Percentiles rank a stretch among this genome's conserved stretches.
Evolutionary conservation across 2,113 vertebrate genomes (phyloP).

Genomic region (Pholis gunnellus): DNA sequence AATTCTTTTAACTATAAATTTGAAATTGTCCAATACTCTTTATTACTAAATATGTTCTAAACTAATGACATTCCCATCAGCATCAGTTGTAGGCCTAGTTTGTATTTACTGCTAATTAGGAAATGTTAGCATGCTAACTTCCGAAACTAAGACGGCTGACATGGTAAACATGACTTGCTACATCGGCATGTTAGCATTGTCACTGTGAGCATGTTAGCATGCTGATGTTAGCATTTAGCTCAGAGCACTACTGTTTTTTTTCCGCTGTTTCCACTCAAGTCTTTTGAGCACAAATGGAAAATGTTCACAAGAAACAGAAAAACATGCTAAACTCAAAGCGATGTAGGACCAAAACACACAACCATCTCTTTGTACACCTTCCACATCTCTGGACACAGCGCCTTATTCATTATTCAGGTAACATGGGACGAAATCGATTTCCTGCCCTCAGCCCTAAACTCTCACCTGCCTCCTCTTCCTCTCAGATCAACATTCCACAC

Average conservation of each 20-base stretch:
- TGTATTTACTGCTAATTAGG: neutral
- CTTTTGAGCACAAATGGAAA: neutral
- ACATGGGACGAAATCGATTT: conserved; percentile 76
- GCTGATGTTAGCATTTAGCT: neutral
- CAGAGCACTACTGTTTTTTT: neutral
- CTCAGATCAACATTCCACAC: conserved; percentile 77
- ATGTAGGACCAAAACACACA: conserved; percentile 22
- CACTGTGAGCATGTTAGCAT: neutral
- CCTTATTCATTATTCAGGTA: conserved; percentile 80
- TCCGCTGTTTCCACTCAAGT: neutral
- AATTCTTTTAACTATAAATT: neutral
- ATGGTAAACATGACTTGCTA: neutral
- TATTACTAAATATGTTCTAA: neutral
- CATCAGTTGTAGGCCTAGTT: neutral
- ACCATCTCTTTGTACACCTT: conserved; percentile 10
- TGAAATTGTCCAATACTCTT: neutral
- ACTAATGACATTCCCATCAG: neutral
- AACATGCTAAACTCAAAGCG: neutral
- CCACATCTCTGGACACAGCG: conserved; percentile 60
- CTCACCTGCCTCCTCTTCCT: conserved; percentile 66
- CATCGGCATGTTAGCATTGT: neutral
- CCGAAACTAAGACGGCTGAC: neutral
- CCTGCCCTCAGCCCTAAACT: conserved; percentile 72
- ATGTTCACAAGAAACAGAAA: neutral
- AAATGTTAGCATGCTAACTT: neutral